Percentiles rank a stretch among this genome's conserved stretches.
phyloP scores from a whole-genome alignment of 2,797 vertebrate genomes.

The Jordanella pulchra region DNA sequence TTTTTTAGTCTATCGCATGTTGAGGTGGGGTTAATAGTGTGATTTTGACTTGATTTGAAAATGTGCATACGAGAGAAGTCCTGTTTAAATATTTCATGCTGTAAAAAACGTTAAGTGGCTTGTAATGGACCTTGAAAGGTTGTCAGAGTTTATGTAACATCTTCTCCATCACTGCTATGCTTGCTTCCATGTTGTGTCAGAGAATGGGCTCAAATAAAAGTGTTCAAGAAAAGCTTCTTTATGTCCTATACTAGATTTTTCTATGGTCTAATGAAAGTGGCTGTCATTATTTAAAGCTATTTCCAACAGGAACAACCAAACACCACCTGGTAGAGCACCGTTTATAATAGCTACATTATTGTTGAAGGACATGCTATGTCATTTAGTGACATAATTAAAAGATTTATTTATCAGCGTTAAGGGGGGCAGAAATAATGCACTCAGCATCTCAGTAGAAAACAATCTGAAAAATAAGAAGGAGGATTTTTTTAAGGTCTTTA shows the following conservation, averaged over 20 bases:
- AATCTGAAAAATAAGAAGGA: too few species aligned
- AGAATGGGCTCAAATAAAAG: constrained; percentile 14
- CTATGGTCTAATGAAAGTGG: background rate
- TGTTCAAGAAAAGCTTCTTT: background rate
- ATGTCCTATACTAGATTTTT: background rate
- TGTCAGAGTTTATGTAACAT: constrained; percentile 56
- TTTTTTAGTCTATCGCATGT: constrained; percentile 39
- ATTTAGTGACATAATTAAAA: too few species aligned
- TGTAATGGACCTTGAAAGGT: constrained; percentile 64
- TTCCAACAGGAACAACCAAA: background rate
- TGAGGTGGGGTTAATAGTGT: constrained; percentile 47
- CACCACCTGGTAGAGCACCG: too few species aligned
- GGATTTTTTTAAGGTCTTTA: too few species aligned
- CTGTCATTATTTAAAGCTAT: background rate
- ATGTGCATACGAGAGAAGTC: constrained; percentile 54
- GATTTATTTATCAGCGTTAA: background rate
- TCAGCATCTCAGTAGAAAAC: too few species aligned
- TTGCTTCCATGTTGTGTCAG: constrained; percentile 33
- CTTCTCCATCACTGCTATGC: constrained; percentile 35
- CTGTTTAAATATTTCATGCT: constrained; percentile 74
- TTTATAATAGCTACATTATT: too few species aligned
- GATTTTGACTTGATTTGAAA: constrained; percentile 42
- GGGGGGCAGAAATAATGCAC: background rate
- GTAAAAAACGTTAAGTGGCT: constrained; percentile 73
- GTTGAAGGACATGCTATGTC: too few species aligned